Evolutionary conservation across 2,888 invertebrate species (phyloP).

Genomic region (Cryptus armator): DNA sequence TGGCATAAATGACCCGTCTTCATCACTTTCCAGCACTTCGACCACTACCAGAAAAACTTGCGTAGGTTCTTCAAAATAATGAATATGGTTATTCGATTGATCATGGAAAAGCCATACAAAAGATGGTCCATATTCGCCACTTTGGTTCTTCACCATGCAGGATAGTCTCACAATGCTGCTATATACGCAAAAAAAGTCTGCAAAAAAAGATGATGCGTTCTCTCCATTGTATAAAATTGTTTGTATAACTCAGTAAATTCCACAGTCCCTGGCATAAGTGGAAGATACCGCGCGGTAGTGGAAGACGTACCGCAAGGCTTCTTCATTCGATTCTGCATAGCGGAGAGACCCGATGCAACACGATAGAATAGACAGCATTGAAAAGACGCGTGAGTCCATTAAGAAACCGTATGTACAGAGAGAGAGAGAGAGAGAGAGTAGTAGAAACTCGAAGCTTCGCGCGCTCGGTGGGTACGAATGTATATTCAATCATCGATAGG

Average conservation of each 20-base stretch:
- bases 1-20: too few species aligned
- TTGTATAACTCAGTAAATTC: neutral
- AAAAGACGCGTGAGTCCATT: slow-evolving; percentile 67
- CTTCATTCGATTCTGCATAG: slow-evolving; percentile 18
- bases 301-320: neutral
- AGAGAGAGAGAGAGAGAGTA: neutral
- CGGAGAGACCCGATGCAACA: slow-evolving; percentile 19
- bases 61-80: too few species aligned
- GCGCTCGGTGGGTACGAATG: slow-evolving; percentile 46
- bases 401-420: slow-evolving; percentile 41
- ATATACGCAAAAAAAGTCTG: neutral
- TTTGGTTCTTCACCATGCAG: too few species aligned
- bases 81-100: too few species aligned
- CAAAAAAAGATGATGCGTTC: neutral
- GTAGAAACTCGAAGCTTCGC: slow-evolving; percentile 40
- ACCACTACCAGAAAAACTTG: too few species aligned
- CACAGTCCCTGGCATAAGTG: neutral
- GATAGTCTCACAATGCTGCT: too few species aligned
- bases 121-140: too few species aligned
- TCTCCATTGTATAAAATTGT: too few species aligned
- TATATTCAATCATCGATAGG: slow-evolving; percentile 69
- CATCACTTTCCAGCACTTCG: too few species aligned
- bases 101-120: too few species aligned
- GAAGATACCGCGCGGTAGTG: neutral
- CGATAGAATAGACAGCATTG: slow-evolving; percentile 58